A percentile compares a stretch with the other conserved stretches of the same genome.
Evolutionary conservation across 1,140 invertebrate genomes (phyloP).

Genomic region (Ephestia elutella): DNA sequence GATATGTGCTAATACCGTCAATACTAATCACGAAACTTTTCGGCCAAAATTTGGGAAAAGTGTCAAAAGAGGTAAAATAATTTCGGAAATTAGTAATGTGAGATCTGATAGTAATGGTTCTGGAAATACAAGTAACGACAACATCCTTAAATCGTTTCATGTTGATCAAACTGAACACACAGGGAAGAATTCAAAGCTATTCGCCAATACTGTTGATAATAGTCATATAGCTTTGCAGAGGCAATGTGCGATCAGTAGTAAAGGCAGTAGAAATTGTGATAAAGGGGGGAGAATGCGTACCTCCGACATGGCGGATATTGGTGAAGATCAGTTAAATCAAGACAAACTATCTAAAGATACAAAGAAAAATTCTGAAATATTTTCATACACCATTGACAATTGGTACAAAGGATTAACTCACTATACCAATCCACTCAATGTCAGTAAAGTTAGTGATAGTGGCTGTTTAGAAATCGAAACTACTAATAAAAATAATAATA

Average conservation of each 20-base stretch:
- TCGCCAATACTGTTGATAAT: no score
- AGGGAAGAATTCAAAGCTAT: background rate
- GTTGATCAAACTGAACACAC: background rate
- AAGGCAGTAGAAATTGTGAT: background rate
- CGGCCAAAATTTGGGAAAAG: no score
- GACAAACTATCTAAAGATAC: slow-evolving; percentile 1
- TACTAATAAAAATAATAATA: background rate
- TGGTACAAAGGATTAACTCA: slow-evolving; percentile 2
- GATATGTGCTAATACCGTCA: no score
- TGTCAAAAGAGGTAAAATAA: no score
- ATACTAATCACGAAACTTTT: no score
- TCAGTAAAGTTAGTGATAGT: background rate
- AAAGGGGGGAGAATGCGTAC: no score
- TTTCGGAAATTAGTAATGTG: no score
- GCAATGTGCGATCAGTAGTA: background rate
- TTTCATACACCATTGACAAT: background rate
- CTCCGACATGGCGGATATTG: no score
- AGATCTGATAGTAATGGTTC: no score
- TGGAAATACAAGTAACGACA: no score
- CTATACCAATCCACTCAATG: background rate
- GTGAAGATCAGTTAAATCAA: no score
- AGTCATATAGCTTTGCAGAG: background rate
- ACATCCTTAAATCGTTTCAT: no score
- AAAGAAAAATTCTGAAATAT: background rate
- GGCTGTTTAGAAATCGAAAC: background rate